A percentile compares a stretch with the other conserved stretches of the same genome.
Evolutionary conservation across 1,140 invertebrate species (phyloP).

Genomic region (Leptonema lineaticorne): DNA sequence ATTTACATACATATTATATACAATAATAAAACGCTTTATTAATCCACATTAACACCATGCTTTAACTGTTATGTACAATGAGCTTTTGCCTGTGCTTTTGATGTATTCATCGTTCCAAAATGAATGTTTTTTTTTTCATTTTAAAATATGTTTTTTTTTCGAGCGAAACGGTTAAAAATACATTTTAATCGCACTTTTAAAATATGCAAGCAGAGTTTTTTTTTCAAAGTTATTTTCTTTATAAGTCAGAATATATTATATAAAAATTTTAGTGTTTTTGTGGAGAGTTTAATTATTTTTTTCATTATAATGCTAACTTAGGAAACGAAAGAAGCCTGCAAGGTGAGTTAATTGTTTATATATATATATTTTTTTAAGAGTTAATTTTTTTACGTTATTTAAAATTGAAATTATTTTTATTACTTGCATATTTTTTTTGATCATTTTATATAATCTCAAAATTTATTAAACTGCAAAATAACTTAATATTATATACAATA

Average conservation of each 20-base stretch:
- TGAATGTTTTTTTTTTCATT: neutral
- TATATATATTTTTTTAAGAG: neutral
- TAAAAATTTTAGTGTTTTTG: conserved; percentile 1
- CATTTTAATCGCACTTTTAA: too few relatives aligned
- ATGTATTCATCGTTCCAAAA: conserved; percentile 5
- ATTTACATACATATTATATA: neutral
- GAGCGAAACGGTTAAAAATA: too few relatives aligned
- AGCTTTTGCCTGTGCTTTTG: conserved; percentile 25
- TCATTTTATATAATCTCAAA: too few relatives aligned
- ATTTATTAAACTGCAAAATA: too few relatives aligned
- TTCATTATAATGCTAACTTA: conserved; percentile 43
- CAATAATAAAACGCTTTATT: neutral
- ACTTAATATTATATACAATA: too few relatives aligned
- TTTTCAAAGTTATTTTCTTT: neutral
- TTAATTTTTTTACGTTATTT: neutral
- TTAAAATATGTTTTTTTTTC: too few relatives aligned
- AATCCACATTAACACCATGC: conserved; percentile 2
- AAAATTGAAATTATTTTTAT: too few relatives aligned
- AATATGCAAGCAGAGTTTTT: neutral
- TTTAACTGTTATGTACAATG: conserved; percentile 17
- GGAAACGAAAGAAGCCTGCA: conserved; percentile 82
- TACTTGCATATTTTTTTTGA: too few relatives aligned
- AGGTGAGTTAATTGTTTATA: conserved; percentile 57
- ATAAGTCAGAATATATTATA: neutral
- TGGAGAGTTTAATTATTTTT: conserved; percentile 13